Evolutionary conservation across 2,888 invertebrate genomes (phyloP).

Genomic region (Xylota sylvarum): DNA sequence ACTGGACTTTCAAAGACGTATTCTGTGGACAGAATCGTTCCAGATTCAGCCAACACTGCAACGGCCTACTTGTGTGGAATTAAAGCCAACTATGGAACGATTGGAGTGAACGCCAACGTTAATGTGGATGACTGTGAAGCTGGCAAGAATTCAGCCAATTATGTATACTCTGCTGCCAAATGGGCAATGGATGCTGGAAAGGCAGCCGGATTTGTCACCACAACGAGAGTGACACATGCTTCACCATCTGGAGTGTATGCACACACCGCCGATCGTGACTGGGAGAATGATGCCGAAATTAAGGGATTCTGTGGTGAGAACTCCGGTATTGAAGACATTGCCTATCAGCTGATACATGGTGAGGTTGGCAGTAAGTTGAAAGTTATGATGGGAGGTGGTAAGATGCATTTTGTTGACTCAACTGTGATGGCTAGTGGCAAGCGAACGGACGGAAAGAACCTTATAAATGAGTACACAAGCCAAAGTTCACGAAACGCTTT

Average conservation of each 20-base stretch:
- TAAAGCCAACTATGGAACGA: constrained; percentile 91
- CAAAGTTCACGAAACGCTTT: constrained; percentile 84
- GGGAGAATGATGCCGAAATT: constrained; percentile 89
- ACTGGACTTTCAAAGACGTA: constrained; percentile 91
- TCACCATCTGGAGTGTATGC: constrained; percentile 89
- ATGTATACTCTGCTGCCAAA: constrained; percentile 89
- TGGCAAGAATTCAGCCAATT: constrained; percentile 86
- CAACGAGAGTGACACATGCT: constrained; percentile 92
- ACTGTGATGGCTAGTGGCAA: constrained; percentile 85
- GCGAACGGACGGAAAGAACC: constrained; percentile 88
- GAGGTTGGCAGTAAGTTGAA: constrained; percentile 89
- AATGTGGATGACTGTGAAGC: constrained; percentile 87
- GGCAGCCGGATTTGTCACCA: constrained; percentile 90
- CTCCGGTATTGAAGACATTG: constrained; percentile 88
- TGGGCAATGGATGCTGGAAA: constrained; percentile 90
- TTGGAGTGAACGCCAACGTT: constrained; percentile 90
- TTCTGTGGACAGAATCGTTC: constrained; percentile 90
- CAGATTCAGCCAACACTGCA: constrained; percentile 93
- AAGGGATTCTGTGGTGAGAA: constrained; percentile 84
- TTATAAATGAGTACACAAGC: constrained; percentile 88
- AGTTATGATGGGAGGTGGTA: constrained; percentile 92
- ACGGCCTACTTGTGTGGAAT: constrained; percentile 92
- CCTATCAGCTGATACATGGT: constrained; percentile 89
- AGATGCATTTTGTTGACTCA: constrained; percentile 88
- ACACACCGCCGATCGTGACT: constrained; percentile 88